Evolutionary conservation across 1,140 invertebrate species (phyloP).

Genomic region (Drosophila fuyamai): DNA sequence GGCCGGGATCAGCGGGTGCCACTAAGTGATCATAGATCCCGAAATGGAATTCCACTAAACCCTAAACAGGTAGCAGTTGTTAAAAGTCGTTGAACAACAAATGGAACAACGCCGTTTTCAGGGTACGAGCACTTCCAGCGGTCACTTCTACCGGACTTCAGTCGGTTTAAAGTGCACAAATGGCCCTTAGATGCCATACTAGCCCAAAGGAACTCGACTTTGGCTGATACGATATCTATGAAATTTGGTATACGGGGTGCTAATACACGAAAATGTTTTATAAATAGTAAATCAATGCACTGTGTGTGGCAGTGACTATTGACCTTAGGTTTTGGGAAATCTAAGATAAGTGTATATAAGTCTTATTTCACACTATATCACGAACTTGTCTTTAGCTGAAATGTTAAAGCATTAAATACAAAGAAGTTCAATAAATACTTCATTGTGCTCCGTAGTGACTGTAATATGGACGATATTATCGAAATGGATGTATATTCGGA

Average conservation of each 20-base stretch:
- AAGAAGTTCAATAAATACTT: too few relatives aligned
- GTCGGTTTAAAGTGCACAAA: background rate
- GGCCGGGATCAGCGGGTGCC: conserved; percentile 60
- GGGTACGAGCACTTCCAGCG: background rate
- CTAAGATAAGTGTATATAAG: background rate
- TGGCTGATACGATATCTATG: background rate
- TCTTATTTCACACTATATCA: too few relatives aligned
- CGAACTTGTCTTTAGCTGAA: too few relatives aligned
- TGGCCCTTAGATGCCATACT: conserved; percentile 3
- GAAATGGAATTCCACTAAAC: conserved; percentile 32
- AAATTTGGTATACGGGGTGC: conserved; percentile 8
- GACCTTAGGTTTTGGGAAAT: background rate
- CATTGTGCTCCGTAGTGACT: too few relatives aligned
- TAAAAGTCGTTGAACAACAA: conserved; percentile 69
- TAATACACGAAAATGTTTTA: conserved; percentile 4
- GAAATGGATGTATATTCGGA: too few relatives aligned
- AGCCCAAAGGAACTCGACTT: conserved; percentile 2
- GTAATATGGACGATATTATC: too few relatives aligned
- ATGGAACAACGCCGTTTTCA: conserved; percentile 25
- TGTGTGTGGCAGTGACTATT: background rate
- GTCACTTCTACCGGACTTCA: background rate
- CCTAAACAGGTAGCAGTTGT: conserved; percentile 71
- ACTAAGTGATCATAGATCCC: conserved; percentile 52
- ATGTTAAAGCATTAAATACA: too few relatives aligned
- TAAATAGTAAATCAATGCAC: conserved; percentile 15